A percentile compares a stretch with the other conserved stretches of the same genome.
These are phyloP conservation scores for Apoda limacodes DNA, from an alignment of 2,888 invertebrate species.

Conservation along the genomic window DNA sequence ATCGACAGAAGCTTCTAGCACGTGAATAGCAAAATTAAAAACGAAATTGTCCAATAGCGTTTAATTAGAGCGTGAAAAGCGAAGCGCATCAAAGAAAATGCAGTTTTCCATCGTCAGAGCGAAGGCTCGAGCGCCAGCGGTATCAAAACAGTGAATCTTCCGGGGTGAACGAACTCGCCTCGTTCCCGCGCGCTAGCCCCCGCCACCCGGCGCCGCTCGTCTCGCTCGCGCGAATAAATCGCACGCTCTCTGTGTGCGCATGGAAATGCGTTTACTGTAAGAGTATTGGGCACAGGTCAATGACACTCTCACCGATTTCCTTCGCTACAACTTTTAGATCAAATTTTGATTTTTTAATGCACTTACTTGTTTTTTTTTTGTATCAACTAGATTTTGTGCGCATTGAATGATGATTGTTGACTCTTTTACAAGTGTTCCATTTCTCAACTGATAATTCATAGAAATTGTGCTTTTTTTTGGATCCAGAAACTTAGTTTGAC, in stretches of 20 bases:
- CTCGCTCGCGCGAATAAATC: constrained; percentile 54
- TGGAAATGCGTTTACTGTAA: constrained; percentile 64
- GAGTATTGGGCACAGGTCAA: constrained; percentile 61
- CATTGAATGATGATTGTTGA: no score
- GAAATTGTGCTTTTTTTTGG: no score
- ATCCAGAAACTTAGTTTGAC: no score
- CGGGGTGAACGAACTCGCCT: constrained; percentile 63
- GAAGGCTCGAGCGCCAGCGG: constrained; percentile 61
- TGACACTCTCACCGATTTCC: constrained; percentile 56
- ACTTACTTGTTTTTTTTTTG: no score
- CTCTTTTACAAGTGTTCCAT: no score
- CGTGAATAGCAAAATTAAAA: constrained; percentile 17
- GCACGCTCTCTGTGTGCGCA: constrained; percentile 48
- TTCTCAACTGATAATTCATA: no score
- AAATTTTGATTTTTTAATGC: constrained; percentile 10
- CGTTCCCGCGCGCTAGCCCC: constrained; percentile 13
- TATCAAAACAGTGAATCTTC: constrained; percentile 70
- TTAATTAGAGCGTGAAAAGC: constrained; percentile 65
- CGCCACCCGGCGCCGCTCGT: constrained; percentile 40
- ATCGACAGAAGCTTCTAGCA: no score
- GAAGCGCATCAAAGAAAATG: constrained; percentile 64
- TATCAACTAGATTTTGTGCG: no score
- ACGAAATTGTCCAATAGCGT: constrained; percentile 21
- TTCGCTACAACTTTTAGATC: constrained; percentile 14
- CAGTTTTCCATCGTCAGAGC: constrained; percentile 58